Conservation (phyloP, 2,113 vertebrate genomes). For the Poeciliopsis prolifica region DNA sequence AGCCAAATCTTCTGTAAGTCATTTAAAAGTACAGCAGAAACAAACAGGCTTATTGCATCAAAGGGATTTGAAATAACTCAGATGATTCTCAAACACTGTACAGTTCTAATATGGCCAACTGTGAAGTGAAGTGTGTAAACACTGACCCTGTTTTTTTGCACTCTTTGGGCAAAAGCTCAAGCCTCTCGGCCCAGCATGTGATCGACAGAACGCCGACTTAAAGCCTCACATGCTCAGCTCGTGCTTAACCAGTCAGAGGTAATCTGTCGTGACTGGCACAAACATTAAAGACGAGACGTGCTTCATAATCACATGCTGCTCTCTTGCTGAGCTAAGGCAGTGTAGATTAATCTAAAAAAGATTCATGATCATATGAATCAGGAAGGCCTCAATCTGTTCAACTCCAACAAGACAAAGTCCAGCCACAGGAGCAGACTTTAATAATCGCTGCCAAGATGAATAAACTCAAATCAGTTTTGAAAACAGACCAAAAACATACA, state of each 20-base stretch:
- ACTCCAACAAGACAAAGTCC: neutral
- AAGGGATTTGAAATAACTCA: slow-evolving; percentile 36
- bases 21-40: slow-evolving; percentile 62
- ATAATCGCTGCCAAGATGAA: no score
- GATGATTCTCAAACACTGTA: slow-evolving; percentile 37
- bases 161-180: slow-evolving; percentile 25
- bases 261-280: slow-evolving; percentile 54
- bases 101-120: neutral
- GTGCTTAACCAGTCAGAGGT: slow-evolving; percentile 28
- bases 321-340: slow-evolving; percentile 7
- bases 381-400: neutral
- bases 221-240: slow-evolving; percentile 53
- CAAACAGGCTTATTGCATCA: slow-evolving; percentile 44
- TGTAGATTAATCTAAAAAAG: slow-evolving; percentile 38
- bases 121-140: slow-evolving; percentile 9
- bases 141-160: slow-evolving; percentile 7
- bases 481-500: neutral
- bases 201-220: slow-evolving; percentile 31
- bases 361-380: slow-evolving; percentile 34
- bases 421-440: no score
- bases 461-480: neutral
- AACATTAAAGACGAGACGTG: slow-evolving; percentile 48
- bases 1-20: slow-evolving; percentile 13
- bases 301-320: slow-evolving; percentile 48
- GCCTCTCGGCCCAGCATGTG: slow-evolving; percentile 38